Percentiles rank a stretch among this genome's conserved stretches.
Conservation (phyloP, 2,888 invertebrate species). For the Cacoxenus indagator region DNA sequence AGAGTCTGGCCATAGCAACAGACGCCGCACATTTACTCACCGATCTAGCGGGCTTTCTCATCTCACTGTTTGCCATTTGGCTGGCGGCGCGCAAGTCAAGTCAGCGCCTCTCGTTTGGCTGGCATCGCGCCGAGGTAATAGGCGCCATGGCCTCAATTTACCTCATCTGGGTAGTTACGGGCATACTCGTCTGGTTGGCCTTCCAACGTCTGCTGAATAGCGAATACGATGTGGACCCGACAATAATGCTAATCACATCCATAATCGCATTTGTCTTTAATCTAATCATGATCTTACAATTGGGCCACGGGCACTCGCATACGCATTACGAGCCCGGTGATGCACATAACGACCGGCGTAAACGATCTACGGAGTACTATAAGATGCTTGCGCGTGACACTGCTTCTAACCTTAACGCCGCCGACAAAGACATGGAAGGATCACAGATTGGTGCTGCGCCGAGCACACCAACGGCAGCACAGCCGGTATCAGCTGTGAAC, state of each 20-base stretch:
- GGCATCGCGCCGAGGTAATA: slow-evolving; percentile 95
- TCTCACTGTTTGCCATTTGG: slow-evolving; percentile 46
- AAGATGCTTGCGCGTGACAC: slow-evolving; percentile 38
- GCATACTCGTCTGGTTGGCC: slow-evolving; percentile 92
- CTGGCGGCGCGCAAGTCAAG: slow-evolving; percentile 43
- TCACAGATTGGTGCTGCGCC: slow-evolving; percentile 22
- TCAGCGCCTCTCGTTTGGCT: slow-evolving; percentile 86
- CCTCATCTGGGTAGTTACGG: slow-evolving; percentile 97
- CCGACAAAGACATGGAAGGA: slow-evolving; percentile 36
- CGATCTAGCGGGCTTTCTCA: slow-evolving; percentile 47
- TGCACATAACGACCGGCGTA: background rate
- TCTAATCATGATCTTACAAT: slow-evolving; percentile 73
- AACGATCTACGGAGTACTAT: slow-evolving; percentile 22
- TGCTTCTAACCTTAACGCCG: slow-evolving; percentile 46
- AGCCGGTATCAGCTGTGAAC: slow-evolving; percentile 30
- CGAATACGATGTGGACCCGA: slow-evolving; percentile 87
- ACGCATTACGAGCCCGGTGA: slow-evolving; percentile 13
- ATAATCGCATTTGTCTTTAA: slow-evolving; percentile 92
- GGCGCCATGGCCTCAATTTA: slow-evolving; percentile 96
- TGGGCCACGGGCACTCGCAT: slow-evolving; percentile 39
- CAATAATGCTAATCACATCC: slow-evolving; percentile 92
- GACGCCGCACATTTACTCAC: slow-evolving; percentile 52
- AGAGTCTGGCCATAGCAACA: slow-evolving; percentile 52
- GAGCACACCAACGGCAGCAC: background rate
- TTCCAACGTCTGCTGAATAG: slow-evolving; percentile 83